Base-by-base conservation (phyloP, 2,113 vertebrate species). In the Psilopsiagon aymara region DNA sequence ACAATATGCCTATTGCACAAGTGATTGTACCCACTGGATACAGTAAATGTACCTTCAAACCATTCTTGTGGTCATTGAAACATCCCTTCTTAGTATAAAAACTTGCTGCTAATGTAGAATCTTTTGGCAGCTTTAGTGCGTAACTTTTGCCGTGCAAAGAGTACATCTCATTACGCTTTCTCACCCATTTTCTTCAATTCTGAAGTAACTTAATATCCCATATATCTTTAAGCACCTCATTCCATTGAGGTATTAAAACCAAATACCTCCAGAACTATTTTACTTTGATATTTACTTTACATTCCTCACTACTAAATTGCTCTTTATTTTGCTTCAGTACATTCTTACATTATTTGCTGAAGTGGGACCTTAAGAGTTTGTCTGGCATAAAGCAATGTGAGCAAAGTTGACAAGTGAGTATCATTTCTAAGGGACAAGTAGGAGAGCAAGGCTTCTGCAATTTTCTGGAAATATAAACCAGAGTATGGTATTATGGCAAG, bases 41-140 rank as follows among this genome's bases (percentile, higher is more conserved):
- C 94, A 98, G 89, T 93, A 97, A 97, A 97, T 70, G 83, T 90
- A 94, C 82, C 88, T 98, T 95, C 96, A 96, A 95, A 96, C 91
- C 91, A 96, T 95, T 96, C 77, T 62, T 60, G 77, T 94, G 43
- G 59, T 77, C 79, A 92, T 97, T 97, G 93, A 94, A 97, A 97
- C 31, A 84, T 79, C 93, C 73, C 91, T 27, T 78, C 94, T 71
- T 52, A 88, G 82, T 82, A 86, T 66, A 96, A 97, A 94, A 97
- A 94, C 49, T 60, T 63, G 85, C 82, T 84, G 91, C 85, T 93
- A 79, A 93, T n/a, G 37, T n/a, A 43, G 63, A 85, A 64, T 82
- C 74, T 92, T 94, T 82, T 75, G 47, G 63, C 91, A 96, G 63
- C 46, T 87, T 94, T 82, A 86, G 52, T 88, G 62, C 33, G 21